phyloP scores from a whole-genome alignment of 2,888 invertebrate genomes.

The Aporophyla lueneburgensis region DNA sequence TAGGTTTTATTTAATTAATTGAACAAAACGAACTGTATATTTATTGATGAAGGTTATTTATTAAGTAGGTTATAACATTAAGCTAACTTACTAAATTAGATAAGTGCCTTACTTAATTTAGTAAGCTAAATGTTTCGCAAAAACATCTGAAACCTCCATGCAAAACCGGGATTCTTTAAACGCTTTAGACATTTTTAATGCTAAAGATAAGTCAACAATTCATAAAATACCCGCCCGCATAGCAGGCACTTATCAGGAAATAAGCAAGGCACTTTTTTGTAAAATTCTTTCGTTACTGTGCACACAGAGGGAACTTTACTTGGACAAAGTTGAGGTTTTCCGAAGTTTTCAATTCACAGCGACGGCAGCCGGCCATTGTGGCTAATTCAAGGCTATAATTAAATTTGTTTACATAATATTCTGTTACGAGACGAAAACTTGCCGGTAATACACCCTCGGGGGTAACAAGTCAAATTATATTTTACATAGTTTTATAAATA shows the following conservation, averaged over 20 bases:
- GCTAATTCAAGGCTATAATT: constrained; percentile 88
- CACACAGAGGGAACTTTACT: constrained; percentile 78
- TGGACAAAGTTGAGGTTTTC: constrained; percentile 84
- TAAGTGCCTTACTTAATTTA: background rate
- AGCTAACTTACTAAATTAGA: background rate
- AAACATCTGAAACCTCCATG: background rate
- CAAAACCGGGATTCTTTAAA: constrained; percentile 1
- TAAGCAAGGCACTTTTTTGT: constrained; percentile 76
- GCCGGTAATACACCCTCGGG: constrained; percentile 70
- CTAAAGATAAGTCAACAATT: constrained; percentile 38
- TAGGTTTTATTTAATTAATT: constrained; percentile 24
- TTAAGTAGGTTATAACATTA: background rate
- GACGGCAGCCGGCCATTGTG: constrained; percentile 84
- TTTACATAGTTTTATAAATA: constrained; percentile 61
- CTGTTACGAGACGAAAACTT: constrained; percentile 81
- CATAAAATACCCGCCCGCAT: constrained; percentile 38
- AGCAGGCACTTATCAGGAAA: constrained; percentile 73
- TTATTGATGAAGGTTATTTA: background rate
- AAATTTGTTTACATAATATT: constrained; percentile 89
- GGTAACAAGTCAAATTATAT: constrained; percentile 65
- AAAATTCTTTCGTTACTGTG: constrained; percentile 80
- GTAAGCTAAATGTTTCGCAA: background rate
- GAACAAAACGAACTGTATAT: background rate
- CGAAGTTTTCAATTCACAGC: constrained; percentile 85
- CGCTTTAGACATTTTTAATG: background rate